Conservation (phyloP, 37 sponge, comb jelly and placozoan species). For the Axinella damicornis region DNA sequence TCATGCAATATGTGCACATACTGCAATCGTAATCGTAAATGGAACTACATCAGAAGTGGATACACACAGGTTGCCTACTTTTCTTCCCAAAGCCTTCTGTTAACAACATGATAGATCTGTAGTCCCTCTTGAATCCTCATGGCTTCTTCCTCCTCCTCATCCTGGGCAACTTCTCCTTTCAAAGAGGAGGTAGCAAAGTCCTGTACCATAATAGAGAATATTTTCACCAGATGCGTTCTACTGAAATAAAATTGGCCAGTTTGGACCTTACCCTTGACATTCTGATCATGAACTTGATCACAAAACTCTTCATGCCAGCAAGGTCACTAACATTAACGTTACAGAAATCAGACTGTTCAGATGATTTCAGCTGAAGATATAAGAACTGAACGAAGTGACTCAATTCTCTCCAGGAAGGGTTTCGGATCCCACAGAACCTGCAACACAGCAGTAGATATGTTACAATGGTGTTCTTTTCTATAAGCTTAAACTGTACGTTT, state of each 20-base stretch:
- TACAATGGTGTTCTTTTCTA: not conserved
- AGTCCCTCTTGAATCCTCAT: not conserved
- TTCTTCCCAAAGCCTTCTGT: constrained; percentile 58
- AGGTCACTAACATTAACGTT: constrained; percentile 30
- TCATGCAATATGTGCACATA: too few species aligned
- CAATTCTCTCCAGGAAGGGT: constrained; percentile 85
- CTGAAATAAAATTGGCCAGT: too few species aligned
- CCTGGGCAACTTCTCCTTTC: constrained; percentile 19
- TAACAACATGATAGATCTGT: constrained; percentile 31
- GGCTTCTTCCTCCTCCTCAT: constrained; percentile 7
- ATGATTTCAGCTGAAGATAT: constrained; percentile 65
- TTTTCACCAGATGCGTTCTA: not conserved
- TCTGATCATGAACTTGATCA: constrained; percentile 81
- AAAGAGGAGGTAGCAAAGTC: constrained; percentile 85
- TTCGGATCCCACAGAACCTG: constrained; percentile 41
- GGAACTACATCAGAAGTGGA: not conserved
- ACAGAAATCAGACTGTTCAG: constrained; percentile 66
- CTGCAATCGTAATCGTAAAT: too few species aligned
- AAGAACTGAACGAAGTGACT: constrained; percentile 82
- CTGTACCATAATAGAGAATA: not conserved
- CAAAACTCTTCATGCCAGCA: constrained; percentile 80
- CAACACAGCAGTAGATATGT: not conserved
- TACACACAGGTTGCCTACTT: constrained; percentile 1
- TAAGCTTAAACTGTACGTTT: not conserved
- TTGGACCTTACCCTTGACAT: constrained; percentile 73